Evolutionary conservation across 2,113 vertebrate species (phyloP).

Genomic region (Prinia subflava): DNA sequence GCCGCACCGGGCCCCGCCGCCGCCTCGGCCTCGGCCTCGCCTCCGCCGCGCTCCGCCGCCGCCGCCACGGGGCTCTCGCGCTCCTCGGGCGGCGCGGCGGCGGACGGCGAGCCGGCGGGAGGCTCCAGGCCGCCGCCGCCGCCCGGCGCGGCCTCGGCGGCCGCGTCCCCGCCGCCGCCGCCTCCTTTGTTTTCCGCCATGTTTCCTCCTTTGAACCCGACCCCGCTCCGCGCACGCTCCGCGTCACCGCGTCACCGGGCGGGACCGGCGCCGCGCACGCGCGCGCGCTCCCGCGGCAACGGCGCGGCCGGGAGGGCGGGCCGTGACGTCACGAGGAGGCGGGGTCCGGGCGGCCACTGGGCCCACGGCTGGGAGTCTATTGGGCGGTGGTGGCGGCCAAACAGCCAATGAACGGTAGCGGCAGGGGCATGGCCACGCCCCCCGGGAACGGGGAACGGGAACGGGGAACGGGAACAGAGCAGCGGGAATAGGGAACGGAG

Average conservation of each 20-base stretch:
- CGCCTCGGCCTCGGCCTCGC: too few species aligned
- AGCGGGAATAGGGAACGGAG: too few species aligned
- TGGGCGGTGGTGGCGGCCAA: not conserved
- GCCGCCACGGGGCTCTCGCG: too few species aligned
- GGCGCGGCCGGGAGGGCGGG: not conserved
- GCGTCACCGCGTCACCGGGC: slow-evolving; percentile 49
- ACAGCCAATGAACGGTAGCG: not conserved
- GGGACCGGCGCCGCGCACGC: not conserved
- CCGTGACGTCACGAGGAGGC: not conserved
- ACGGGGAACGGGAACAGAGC: not conserved
- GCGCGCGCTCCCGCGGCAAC: not conserved
- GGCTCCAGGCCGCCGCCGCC: too few species aligned
- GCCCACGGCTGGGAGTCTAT: rapidly evolving
- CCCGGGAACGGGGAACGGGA: too few species aligned
- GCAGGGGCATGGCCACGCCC: not conserved
- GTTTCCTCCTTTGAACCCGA: not conserved
- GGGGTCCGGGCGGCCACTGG: rapidly evolving
- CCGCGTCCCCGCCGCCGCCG: not conserved
- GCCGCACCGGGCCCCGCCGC: too few species aligned
- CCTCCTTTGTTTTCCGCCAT: not conserved
- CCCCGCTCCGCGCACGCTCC: not conserved
- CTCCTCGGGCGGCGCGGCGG: too few species aligned
- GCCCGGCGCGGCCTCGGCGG: too few species aligned
- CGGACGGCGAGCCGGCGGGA: too few species aligned
- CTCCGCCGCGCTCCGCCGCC: too few species aligned